These are phyloP conservation scores for Standfussiana lucernea DNA, from an alignment of 2,888 invertebrate genomes.

Conservation along the genomic window DNA sequence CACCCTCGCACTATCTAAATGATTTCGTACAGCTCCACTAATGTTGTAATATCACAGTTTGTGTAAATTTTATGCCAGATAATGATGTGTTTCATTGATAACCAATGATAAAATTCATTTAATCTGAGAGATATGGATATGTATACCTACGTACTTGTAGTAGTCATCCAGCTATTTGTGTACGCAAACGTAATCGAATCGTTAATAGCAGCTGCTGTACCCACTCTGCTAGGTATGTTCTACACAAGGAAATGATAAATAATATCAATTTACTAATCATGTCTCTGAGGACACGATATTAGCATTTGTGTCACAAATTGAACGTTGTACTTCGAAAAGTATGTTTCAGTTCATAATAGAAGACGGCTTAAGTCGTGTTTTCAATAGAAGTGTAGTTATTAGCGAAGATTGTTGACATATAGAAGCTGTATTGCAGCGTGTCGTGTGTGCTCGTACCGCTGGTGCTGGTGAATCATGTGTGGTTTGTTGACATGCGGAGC, in stretches of 20 bases:
- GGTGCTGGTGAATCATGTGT: conserved; percentile 34
- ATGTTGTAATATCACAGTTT: conserved; percentile 44
- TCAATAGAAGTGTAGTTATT: conserved; percentile 8
- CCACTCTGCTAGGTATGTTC: neutral
- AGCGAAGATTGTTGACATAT: conserved; percentile 15
- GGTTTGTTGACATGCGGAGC: conserved; percentile 1
- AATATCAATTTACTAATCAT: conserved; percentile 8
- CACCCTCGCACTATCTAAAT: neutral
- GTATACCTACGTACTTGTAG: conserved; percentile 5
- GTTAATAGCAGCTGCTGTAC: conserved; percentile 30
- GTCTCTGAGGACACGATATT: conserved; percentile 5
- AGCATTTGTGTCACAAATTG: conserved; percentile 7
- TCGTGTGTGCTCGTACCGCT: neutral
- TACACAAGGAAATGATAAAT: conserved; percentile 9
- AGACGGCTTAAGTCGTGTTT: neutral
- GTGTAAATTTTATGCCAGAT: conserved; percentile 35
- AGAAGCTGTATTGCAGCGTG: conserved; percentile 15
- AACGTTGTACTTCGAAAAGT: neutral
- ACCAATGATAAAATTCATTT: conserved; percentile 35
- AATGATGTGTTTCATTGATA: conserved; percentile 40
- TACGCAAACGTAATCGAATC: conserved; percentile 28
- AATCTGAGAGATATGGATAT: conserved; percentile 36
- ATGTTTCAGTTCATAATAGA: neutral
- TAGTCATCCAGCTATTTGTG: conserved; percentile 33
- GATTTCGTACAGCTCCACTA: conserved; percentile 19